phyloP scores from a whole-genome alignment of 2,888 invertebrate genomes.

The Gastrophysa polygoni region DNA sequence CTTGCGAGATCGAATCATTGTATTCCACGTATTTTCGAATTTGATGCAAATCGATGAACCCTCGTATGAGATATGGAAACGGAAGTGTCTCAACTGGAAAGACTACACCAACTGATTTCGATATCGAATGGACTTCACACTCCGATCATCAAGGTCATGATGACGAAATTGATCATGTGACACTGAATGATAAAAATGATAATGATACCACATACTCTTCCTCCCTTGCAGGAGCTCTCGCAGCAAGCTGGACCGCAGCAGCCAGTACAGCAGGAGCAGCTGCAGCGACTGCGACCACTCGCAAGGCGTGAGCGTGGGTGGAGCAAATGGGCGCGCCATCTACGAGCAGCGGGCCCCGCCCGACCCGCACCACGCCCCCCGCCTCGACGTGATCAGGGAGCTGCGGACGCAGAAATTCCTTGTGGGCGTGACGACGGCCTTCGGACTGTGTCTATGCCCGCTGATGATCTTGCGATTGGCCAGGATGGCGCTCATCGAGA shows the following conservation, averaged over 20 bases:
- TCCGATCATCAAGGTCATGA: too few relatives aligned
- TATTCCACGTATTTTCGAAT: too few relatives aligned
- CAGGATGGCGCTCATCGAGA: conserved; percentile 69
- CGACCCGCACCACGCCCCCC: conserved; percentile 64
- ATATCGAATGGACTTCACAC: too few relatives aligned
- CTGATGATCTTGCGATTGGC: conserved; percentile 67
- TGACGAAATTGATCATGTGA: too few relatives aligned
- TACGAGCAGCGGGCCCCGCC: conserved; percentile 60
- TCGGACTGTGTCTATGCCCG: conserved; percentile 71
- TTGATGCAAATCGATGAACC: too few relatives aligned
- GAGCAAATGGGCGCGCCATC: conserved; percentile 49
- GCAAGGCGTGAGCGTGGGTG: not conserved
- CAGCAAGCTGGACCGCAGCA: conserved; percentile 49
- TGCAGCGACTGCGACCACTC: conserved; percentile 43
- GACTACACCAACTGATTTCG: too few relatives aligned
- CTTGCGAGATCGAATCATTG: too few relatives aligned
- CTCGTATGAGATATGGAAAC: too few relatives aligned
- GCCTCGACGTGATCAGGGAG: conserved; percentile 66
- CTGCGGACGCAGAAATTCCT: conserved; percentile 71
- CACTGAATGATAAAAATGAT: not conserved
- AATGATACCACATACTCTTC: not conserved
- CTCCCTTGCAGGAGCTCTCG: conserved; percentile 44
- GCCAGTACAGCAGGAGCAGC: conserved; percentile 50
- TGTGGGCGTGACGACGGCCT: conserved; percentile 69
- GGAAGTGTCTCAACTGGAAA: too few relatives aligned